Evolutionary conservation across 2,888 invertebrate species (phyloP).

Genomic region (Apamea sordens): DNA sequence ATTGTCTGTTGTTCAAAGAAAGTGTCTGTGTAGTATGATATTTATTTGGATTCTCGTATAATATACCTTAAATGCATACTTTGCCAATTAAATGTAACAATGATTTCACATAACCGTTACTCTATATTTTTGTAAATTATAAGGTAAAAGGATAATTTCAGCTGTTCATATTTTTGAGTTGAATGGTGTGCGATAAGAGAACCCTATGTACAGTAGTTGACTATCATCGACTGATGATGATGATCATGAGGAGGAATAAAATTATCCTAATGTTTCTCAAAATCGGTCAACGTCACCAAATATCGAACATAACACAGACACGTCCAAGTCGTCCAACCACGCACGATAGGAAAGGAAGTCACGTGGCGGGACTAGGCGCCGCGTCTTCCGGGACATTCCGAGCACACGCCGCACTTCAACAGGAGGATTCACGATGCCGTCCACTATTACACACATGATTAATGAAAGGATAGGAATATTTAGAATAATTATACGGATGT

Average conservation of each 20-base stretch:
- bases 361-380: conserved; percentile 60
- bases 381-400: conserved; percentile 55
- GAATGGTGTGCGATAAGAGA: neutral
- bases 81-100: neutral
- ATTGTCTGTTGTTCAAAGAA: neutral
- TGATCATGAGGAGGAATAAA: neutral
- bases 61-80: neutral
- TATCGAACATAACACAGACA: conserved; percentile 22
- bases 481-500: conserved; percentile 10
- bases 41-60: too few relatives aligned
- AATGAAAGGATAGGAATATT: conserved; percentile 31
- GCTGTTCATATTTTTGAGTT: neutral
- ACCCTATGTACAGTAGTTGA: neutral
- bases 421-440: conserved; percentile 25
- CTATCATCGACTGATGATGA: neutral
- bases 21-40: neutral
- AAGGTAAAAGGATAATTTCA: neutral
- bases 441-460: conserved; percentile 39
- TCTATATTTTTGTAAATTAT: neutral
- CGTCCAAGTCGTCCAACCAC: conserved; percentile 26
- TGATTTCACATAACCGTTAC: neutral
- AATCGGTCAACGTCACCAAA: neutral
- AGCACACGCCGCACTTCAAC: conserved; percentile 1
- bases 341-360: conserved; percentile 56
- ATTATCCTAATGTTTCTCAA: neutral